Percentiles rank a stretch among this genome's conserved stretches.
Conservation (phyloP, 2,113 vertebrate species). For the Madoqua kirkii region DNA sequence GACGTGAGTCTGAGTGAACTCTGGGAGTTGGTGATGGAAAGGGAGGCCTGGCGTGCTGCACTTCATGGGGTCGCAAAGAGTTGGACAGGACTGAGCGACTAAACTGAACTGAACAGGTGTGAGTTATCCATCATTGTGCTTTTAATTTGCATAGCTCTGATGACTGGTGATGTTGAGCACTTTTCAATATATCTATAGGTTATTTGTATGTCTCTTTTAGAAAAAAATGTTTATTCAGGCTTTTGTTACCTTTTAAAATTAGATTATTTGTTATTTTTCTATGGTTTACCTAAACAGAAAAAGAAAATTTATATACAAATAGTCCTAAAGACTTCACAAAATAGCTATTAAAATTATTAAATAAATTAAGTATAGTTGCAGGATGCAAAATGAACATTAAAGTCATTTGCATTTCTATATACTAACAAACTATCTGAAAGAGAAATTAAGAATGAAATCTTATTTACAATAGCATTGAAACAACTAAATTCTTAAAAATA, state of each 20-base stretch:
- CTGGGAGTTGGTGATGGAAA: too few species aligned
- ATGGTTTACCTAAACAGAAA: neutral
- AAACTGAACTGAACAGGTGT: neutral
- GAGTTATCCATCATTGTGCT: neutral
- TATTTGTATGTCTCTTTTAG: neutral
- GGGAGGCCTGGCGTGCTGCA: too few species aligned
- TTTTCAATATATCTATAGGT: neutral
- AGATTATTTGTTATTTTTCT: neutral
- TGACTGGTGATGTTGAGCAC: neutral
- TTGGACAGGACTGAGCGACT: accelerated
- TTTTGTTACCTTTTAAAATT: neutral
- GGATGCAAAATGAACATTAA: neutral
- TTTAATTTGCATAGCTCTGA: neutral
- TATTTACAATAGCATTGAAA: neutral
- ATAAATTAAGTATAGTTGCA: neutral
- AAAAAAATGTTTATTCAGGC: neutral
- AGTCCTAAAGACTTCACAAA: neutral
- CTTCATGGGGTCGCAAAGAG: too few species aligned
- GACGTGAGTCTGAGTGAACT: too few species aligned
- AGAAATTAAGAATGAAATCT: neutral
- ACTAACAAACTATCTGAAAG: neutral
- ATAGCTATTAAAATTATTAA: neutral
- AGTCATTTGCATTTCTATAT: neutral
- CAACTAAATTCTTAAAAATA: neutral
- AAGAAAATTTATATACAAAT: neutral